A percentile compares a stretch with the other conserved stretches of the same genome.
Conservation (phyloP, 2,113 vertebrate species). For the Thermophis baileyi region DNA sequence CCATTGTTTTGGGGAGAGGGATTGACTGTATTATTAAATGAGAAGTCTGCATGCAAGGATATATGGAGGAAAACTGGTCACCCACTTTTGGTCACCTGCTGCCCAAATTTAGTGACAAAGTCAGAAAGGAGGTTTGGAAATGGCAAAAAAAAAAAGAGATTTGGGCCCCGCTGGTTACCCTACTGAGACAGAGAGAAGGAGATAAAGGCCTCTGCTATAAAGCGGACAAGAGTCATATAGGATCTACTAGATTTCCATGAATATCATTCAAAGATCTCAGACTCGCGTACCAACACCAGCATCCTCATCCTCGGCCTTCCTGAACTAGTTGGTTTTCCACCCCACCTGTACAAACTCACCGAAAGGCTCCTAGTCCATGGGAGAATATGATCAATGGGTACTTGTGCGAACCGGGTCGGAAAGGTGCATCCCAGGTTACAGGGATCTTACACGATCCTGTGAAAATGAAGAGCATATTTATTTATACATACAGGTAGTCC, state of each 20-base stretch:
- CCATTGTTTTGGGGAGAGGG: too few species aligned
- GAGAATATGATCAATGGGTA: slow-evolving; percentile 79
- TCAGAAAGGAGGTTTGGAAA: not conserved
- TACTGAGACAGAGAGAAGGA: not conserved
- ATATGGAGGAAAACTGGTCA: not conserved
- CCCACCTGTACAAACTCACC: slow-evolving; percentile 55
- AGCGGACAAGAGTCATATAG: not conserved
- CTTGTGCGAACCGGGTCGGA: slow-evolving; percentile 52
- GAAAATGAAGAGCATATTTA: not conserved
- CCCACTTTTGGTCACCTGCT: not conserved
- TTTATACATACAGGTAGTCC: not conserved
- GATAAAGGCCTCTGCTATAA: not conserved
- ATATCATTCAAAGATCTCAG: not conserved
- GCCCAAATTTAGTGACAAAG: not conserved
- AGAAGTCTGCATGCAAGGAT: too few species aligned
- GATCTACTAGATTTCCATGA: not conserved
- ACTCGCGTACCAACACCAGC: not conserved
- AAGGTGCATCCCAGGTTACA: slow-evolving; percentile 66
- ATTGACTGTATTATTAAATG: too few species aligned
- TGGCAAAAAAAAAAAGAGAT: not conserved
- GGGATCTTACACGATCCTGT: slow-evolving; percentile 66
- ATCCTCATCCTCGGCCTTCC: not conserved
- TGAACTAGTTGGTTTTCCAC: too few species aligned
- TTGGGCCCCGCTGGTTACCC: not conserved
- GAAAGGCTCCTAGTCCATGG: slow-evolving; percentile 72